These are phyloP conservation scores for Uropsilus gracilis DNA, from an alignment of 2,113 vertebrate species.

Conservation along the genomic window DNA sequence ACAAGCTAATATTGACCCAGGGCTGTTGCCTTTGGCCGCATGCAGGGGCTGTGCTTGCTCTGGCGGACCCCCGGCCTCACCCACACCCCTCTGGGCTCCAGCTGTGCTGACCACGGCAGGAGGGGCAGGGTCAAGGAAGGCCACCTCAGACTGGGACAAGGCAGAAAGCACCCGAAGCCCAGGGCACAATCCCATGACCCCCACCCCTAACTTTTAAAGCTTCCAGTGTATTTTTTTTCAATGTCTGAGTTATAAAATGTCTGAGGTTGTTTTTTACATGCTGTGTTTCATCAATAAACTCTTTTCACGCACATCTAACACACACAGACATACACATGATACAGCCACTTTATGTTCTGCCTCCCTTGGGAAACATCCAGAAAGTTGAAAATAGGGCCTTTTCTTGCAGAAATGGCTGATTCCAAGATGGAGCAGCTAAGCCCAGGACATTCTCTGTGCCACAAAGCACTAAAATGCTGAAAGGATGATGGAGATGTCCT, in stretches of 20 bases:
- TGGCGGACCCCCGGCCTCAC: background rate
- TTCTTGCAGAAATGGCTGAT: background rate
- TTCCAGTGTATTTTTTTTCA: constrained; percentile 8
- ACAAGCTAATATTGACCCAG: constrained; percentile 61
- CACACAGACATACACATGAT: background rate
- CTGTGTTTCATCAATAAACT: constrained; percentile 5
- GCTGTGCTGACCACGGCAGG: background rate
- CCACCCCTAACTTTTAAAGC: background rate
- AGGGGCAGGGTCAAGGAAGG: background rate
- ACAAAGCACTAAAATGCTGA: background rate
- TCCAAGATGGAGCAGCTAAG: background rate
- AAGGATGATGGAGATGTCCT: background rate
- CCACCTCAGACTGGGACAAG: background rate
- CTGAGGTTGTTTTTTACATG: background rate
- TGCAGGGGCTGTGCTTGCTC: constrained; percentile 28
- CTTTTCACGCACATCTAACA: background rate
- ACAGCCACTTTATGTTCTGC: no score
- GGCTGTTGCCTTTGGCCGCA: constrained; percentile 30
- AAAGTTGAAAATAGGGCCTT: background rate
- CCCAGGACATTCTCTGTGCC: background rate
- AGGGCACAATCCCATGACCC: background rate
- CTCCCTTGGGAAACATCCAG: background rate
- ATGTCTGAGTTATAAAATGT: background rate
- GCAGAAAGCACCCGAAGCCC: background rate
- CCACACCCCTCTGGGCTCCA: background rate